A percentile compares a stretch with the other conserved stretches of the same genome.
Evolutionary conservation across 2,113 vertebrate genomes (phyloP).

Genomic region (Onychostoma macrolepis): DNA sequence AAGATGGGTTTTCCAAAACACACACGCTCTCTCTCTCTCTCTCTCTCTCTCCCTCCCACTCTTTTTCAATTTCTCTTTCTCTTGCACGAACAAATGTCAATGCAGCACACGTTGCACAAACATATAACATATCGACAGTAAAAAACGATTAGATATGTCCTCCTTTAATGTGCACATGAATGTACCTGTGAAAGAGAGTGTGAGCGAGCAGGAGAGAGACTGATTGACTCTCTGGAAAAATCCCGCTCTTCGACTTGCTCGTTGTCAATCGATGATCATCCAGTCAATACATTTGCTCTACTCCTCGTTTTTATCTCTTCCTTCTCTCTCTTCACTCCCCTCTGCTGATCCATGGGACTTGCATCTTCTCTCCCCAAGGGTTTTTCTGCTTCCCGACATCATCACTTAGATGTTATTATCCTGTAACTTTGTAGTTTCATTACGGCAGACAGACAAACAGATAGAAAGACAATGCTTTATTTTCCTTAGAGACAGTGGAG

Average conservation of each 20-base stretch:
- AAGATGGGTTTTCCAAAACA: conserved; percentile 28
- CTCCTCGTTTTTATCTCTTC: conserved; percentile 22
- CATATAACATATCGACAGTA: background rate
- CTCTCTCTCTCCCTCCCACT: background rate
- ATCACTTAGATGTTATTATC: background rate
- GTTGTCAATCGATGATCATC: conserved; percentile 42
- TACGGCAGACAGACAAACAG: background rate
- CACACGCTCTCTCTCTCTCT: background rate
- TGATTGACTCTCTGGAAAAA: conserved; percentile 7
- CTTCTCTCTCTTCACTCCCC: background rate
- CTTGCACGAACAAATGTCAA: background rate
- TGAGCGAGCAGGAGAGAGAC: background rate
- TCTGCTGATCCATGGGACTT: background rate
- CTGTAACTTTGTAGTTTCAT: background rate
- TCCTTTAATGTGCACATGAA: background rate
- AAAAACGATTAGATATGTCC: conserved; percentile 1
- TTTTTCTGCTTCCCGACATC: background rate
- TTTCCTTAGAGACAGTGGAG: conserved; percentile 19
- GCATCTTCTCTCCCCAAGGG: background rate
- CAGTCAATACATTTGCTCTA: conserved; percentile 37
- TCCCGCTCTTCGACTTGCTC: conserved; percentile 17
- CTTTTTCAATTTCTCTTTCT: conserved; percentile 21
- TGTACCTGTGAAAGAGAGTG: background rate
- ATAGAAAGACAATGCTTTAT: conserved; percentile 4
- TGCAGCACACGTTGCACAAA: background rate